These are phyloP conservation scores for Anastrepha obliqua DNA, from an alignment of 1,140 invertebrate species.

Conservation along the genomic window DNA sequence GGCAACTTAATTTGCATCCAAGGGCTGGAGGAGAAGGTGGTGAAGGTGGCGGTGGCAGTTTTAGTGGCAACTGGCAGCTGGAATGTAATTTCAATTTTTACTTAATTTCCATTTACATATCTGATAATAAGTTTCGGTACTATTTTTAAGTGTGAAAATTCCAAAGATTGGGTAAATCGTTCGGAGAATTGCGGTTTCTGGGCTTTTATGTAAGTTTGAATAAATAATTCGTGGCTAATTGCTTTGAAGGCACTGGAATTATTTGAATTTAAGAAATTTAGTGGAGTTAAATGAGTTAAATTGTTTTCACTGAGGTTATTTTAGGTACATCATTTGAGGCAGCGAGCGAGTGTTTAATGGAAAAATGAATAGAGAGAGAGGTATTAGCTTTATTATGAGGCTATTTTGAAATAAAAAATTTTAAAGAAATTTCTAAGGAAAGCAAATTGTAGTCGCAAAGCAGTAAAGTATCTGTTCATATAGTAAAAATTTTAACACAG, in stretches of 20 bases:
- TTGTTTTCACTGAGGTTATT: background rate
- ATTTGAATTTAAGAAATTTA: background rate
- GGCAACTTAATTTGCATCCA: slow-evolving; percentile 40
- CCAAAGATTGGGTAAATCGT: background rate
- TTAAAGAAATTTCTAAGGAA: no score
- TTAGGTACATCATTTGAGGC: background rate
- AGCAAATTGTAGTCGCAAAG: no score
- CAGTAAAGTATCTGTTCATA: no score
- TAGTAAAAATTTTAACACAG: no score
- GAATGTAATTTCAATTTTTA: slow-evolving; percentile 37
- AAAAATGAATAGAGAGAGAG: no score
- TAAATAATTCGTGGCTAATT: background rate
- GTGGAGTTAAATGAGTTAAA: background rate
- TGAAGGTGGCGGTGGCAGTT: background rate
- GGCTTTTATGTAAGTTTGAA: background rate
- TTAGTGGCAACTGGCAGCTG: background rate
- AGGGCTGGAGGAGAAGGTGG: background rate
- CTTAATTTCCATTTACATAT: slow-evolving; percentile 19
- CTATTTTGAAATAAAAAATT: no score
- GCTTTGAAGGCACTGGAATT: background rate
- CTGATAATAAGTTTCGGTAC: background rate
- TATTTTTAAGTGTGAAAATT: background rate
- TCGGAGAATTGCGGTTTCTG: background rate
- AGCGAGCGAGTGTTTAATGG: no score
- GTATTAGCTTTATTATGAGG: no score